Base-by-base conservation (phyloP, 2,888 invertebrate species). In the Stictocephala bisonia region DNA sequence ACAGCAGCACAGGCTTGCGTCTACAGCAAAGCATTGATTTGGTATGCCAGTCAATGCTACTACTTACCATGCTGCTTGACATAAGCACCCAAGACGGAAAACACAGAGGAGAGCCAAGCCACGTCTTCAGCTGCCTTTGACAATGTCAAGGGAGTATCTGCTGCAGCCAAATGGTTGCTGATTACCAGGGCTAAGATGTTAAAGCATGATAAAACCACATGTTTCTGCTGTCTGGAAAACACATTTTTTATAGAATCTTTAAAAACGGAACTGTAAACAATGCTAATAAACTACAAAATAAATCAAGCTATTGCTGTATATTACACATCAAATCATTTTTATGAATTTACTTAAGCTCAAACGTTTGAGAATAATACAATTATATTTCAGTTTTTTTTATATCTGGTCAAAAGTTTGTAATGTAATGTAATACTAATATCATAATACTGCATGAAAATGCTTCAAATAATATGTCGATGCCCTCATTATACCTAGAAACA, bases 111-210 rank as follows among this genome's bases (percentile, higher is more conserved):
- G 18, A 80, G 68, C 79, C 79, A 79, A 13, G 75, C 72, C 6
- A 80, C 73, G 48, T 79, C 79, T 20, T 50, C 70, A 26, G 75
- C 71, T n/a, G 77, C 73, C 40, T 76, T 74, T 9, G 73, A 35
- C 18, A 79, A 48, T 2, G 56, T 22, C 48, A 75, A 20, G 24
- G 64, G 69, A 15, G 27, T 29, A 53, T 64, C 26, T 26, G 69
- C 53, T 9, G 44, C 72, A 22, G 48, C 50, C 80, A 86, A 86
- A 79, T 86, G 86, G 85, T 87, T 88, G 77, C 81, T 85, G 79
- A 91, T 82, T 1, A 89, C 85, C 60, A 90, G 80, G 0, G 93
- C 88, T n/a, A 93, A 84, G 56, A 94, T 81, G 83, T 94, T 93
- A 67, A 94, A 91, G 22, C 91, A 88, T 0, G 90, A 91, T 15